Base-by-base conservation (phyloP, 2,888 invertebrate genomes). In the Mycalesis mineus region DNA sequence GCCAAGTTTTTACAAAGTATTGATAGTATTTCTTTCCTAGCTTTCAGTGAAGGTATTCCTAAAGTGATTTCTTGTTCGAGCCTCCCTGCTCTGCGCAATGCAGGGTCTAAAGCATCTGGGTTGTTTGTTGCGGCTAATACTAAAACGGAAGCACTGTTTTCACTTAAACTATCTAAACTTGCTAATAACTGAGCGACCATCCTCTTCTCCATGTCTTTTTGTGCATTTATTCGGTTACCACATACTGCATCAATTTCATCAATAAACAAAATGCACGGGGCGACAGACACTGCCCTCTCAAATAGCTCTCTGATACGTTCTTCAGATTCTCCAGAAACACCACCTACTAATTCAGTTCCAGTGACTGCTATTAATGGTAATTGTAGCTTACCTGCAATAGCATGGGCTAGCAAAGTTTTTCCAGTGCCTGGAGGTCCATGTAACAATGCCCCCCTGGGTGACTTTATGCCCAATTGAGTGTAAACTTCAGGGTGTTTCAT, bases 241-340 rank as follows among this genome's bases (percentile, higher is more conserved):
- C 97, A 96, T 45, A 99, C 95, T n/a, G 97, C 94, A 89, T 99
- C 99, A 60, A 99, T 96, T 88, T 99, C 98, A 85, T 99, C 99
- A 63, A 99, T 94, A 74, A 98, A 98, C 39, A 98, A 82, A 11
- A 98, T 92, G 77, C 96, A 95, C 0, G 97, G 97, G 8, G 96
- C 92, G 57, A 91, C 82, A 51, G 92, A 85, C 7, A 92, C 78
- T 0, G 98, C 98, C 74, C 95, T 93, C 39, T 97, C 95, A 86
- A 99, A 99, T 11, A 98, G 82, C 67, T 97, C 95, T 62, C 98
- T 91, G 61, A 99, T 96, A 67, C 97, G 92, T 74, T 97, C 95
- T 82, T 99, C 99, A 0, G 97, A 97, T 81, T 98, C 98, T 0
- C 99, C 99, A 0, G 98, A 97, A 60, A 99, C 94, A 1, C 98